Evolutionary conservation across 2,797 vertebrate species (phyloP).

Genomic region (Odontamblyopus rebecca): DNA sequence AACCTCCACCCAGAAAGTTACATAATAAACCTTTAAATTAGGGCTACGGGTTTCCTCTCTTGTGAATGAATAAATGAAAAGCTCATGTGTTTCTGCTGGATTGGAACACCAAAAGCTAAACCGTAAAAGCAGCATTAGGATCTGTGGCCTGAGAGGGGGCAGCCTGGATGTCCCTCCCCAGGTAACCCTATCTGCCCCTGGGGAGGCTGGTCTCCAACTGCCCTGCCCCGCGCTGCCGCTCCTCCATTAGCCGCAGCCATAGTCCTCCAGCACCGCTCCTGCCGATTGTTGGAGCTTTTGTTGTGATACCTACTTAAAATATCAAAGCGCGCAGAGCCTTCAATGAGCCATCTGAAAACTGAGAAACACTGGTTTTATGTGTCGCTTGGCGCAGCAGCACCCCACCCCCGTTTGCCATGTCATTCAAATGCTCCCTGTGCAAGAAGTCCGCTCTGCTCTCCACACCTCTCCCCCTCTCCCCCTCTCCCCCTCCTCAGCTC

Average conservation of each 20-base stretch:
- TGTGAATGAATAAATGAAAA: no score
- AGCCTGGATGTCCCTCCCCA: slow-evolving; percentile 64
- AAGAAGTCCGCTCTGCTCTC: no score
- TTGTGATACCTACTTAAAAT: slow-evolving; percentile 90
- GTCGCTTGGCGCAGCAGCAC: slow-evolving; percentile 73
- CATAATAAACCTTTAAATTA: no score
- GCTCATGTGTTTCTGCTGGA: no score
- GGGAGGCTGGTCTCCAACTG: no score
- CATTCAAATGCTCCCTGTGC: slow-evolving; percentile 35
- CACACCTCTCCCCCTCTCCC: no score
- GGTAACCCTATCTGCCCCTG: slow-evolving; percentile 83
- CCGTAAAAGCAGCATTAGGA: neutral
- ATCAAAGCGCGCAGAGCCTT: slow-evolving; percentile 86
- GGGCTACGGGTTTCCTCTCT: no score
- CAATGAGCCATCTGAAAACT: slow-evolving; percentile 91
- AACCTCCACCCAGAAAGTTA: no score
- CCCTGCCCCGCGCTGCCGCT: slow-evolving; percentile 31
- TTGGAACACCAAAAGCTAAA: no score
- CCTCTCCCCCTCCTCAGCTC: no score
- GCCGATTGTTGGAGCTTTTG: slow-evolving; percentile 83
- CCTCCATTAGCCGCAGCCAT: slow-evolving; percentile 46
- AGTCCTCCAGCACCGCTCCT: slow-evolving; percentile 37
- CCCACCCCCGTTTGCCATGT: slow-evolving; percentile 61
- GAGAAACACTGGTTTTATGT: slow-evolving; percentile 90
- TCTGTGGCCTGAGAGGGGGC: slow-evolving; percentile 29